phyloP scores from a whole-genome alignment of 2,888 invertebrate genomes.

The Sicus ferrugineus region DNA sequence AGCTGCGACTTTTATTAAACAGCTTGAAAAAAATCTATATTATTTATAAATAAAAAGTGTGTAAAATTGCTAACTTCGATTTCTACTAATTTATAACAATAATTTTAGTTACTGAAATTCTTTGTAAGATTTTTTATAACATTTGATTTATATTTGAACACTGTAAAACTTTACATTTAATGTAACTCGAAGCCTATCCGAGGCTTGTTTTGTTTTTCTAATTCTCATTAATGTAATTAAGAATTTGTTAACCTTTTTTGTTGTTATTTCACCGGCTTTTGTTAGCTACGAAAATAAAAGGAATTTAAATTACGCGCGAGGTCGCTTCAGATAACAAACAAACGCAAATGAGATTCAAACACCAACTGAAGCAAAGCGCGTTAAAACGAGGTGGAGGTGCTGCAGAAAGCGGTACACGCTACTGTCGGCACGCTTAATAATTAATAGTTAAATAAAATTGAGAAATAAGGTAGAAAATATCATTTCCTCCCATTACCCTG shows the following conservation, averaged over 20 bases:
- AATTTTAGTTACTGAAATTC: too few species aligned
- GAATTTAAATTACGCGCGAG: neutral
- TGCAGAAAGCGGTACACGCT: neutral
- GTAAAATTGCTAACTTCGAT: neutral
- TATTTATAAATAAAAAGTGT: too few species aligned
- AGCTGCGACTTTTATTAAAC: too few species aligned
- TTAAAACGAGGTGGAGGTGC: neutral
- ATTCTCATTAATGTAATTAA: neutral
- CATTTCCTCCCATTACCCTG: too few species aligned
- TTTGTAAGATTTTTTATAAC: neutral
- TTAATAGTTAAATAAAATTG: neutral
- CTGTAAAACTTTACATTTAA: neutral
- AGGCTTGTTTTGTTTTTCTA: neutral
- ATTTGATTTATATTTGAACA: neutral
- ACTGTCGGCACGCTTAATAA: slow-evolving; percentile 8
- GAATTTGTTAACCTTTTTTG: neutral
- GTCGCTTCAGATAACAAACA: neutral
- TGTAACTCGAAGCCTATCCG: neutral
- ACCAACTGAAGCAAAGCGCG: neutral
- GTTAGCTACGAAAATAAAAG: neutral
- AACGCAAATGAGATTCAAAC: slow-evolving; percentile 15
- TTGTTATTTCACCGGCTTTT: neutral
- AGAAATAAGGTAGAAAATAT: too few species aligned
- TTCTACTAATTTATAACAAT: neutral
- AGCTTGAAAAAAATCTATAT: too few species aligned